Evolutionary conservation across 2,888 invertebrate species (phyloP).

Genomic region (Cantharis lateralis): DNA sequence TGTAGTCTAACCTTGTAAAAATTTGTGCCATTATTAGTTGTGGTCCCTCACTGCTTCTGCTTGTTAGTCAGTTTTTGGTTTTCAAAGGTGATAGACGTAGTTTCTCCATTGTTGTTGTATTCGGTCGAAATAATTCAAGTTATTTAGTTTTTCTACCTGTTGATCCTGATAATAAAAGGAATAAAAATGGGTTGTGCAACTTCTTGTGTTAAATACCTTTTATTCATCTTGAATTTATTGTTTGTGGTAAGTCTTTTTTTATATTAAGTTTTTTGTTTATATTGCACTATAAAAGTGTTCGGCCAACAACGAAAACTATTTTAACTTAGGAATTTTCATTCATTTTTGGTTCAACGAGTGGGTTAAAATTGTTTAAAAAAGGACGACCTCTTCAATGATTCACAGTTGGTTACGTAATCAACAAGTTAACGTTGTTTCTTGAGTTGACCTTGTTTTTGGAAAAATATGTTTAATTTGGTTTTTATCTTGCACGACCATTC

Average conservation of each 20-base stretch:
- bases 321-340: background rate
- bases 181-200: slow-evolving; percentile 33
- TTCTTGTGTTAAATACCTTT: slow-evolving; percentile 34
- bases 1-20: background rate
- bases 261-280: background rate
- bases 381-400: background rate
- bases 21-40: background rate
- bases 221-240: slow-evolving; percentile 53
- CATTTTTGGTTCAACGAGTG: background rate
- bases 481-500: background rate
- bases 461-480: background rate
- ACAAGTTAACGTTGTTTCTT: background rate
- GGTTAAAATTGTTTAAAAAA: background rate
- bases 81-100: background rate
- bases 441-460: background rate
- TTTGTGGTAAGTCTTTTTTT: slow-evolving; percentile 67
- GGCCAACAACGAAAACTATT: background rate
- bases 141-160: background rate
- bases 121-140: background rate
- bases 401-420: background rate
- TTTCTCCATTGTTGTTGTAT: background rate
- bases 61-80: background rate
- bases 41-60: background rate
- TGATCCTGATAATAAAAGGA: background rate
- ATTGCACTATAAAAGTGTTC: background rate